phyloP scores from a whole-genome alignment of 1,140 invertebrate genomes.

The Bactericera cockerelli region DNA sequence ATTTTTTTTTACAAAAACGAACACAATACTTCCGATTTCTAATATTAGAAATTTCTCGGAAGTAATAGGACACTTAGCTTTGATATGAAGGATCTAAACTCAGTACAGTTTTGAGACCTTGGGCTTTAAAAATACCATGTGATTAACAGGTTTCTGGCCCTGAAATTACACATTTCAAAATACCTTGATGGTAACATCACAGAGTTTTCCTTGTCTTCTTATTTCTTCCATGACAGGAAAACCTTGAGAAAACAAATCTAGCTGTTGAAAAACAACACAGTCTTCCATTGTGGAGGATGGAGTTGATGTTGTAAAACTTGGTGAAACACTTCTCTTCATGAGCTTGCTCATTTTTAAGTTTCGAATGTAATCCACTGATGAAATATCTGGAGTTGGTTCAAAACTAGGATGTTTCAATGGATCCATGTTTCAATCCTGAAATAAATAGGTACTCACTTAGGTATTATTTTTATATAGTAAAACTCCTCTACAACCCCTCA shows the following conservation, averaged over 20 bases:
- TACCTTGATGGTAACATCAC: constrained; percentile 76
- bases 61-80: too few species aligned
- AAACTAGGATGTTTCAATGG: background rate
- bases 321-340: constrained; percentile 5
- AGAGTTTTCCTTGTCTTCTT: constrained; percentile 61
- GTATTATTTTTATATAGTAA: too few species aligned
- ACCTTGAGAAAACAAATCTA: constrained; percentile 48
- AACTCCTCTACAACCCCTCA: too few species aligned
- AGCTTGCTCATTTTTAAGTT: constrained; percentile 4
- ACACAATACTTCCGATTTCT: too few species aligned
- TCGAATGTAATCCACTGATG: background rate
- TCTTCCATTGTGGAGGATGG: constrained; percentile 18
- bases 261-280: constrained; percentile 39
- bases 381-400: background rate
- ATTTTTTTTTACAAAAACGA: too few species aligned
- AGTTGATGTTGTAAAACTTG: background rate
- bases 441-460: too few species aligned
- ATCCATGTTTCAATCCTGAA: background rate
- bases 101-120: too few species aligned
- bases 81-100: too few species aligned
- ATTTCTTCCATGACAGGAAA: constrained; percentile 75
- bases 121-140: too few species aligned
- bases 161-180: too few species aligned
- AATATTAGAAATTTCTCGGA: too few species aligned
- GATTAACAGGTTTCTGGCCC: too few species aligned